Percentiles rank a stretch among this genome's conserved stretches.
Evolutionary conservation across 2,888 invertebrate species (phyloP).

Genomic region (Dicranocentrus wangi): DNA sequence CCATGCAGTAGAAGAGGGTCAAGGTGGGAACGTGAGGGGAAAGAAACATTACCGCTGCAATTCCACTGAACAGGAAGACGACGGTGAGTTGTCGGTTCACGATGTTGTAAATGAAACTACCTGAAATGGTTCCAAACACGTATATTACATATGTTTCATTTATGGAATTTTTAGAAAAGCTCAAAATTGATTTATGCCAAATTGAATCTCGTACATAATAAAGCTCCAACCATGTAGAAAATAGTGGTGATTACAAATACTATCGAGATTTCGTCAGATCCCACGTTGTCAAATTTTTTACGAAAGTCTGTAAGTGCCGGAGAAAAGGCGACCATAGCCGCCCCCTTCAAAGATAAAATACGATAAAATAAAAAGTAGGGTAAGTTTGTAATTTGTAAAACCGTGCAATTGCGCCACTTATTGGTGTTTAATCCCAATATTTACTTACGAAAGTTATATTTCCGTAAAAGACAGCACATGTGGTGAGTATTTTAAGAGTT

Average conservation of each 20-base stretch:
- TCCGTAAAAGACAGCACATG: slow-evolving; percentile 53
- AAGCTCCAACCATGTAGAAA: slow-evolving; percentile 52
- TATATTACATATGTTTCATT: background rate
- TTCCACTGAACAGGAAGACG: background rate
- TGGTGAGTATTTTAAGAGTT: slow-evolving; percentile 45
- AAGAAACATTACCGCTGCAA: slow-evolving; percentile 38
- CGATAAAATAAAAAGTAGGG: background rate
- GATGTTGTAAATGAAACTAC: slow-evolving; percentile 39
- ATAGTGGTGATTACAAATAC: slow-evolving; percentile 37
- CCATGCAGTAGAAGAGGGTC: slow-evolving; percentile 53
- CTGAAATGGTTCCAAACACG: background rate
- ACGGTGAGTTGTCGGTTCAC: slow-evolving; percentile 55
- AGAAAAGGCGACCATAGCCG: slow-evolving; percentile 48
- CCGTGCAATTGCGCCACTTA: background rate
- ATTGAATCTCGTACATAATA: slow-evolving; percentile 61
- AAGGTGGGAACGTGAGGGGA: slow-evolving; percentile 59
- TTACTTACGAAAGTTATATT: slow-evolving; percentile 51
- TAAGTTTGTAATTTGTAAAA: background rate
- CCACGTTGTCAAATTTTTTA: slow-evolving; percentile 57
- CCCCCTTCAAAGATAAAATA: slow-evolving; percentile 51
- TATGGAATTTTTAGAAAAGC: background rate
- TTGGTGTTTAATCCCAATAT: background rate
- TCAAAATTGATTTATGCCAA: background rate
- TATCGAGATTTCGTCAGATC: slow-evolving; percentile 35
- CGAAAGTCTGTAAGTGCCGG: slow-evolving; percentile 54